Base-by-base conservation (phyloP, 2,888 invertebrate genomes). In the Pseudoips prasinana region DNA sequence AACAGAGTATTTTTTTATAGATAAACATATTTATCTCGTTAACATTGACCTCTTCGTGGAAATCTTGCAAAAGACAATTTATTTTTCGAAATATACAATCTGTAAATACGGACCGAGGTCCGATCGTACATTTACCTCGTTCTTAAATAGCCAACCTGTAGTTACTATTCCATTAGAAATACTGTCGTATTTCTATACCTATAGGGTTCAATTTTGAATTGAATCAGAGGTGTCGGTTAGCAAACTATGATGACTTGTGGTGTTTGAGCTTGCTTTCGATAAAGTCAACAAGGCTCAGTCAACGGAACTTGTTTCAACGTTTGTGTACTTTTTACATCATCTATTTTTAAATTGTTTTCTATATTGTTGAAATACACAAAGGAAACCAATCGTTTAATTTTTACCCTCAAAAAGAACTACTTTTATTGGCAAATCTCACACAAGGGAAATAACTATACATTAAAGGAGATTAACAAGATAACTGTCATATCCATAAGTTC, bases 211-310 rank as follows among this genome's bases (percentile, higher is more conserved):
- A 2, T 14, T 14, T 14, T 5, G 14, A 14, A 14, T 14, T 2
- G 14, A 2, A 14, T n/a, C 14, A 3, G 14, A 14, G 5, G 14
- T 14, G 14, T 14, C 14, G 14, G 5, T 14, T 14, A 5, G 14
- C 14, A 2, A 14, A n/a, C n/a, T n/a, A 3, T 14, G 14, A 14
- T 14, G 14, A 14, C 3, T 2, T 14, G 5, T 46, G 46, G 49
- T 84, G 76, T 82, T 81, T 83, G 78, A 76, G 73, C 72, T 78
- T 74, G 71, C 82, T 81, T 80, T 85, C 80, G 81, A 85, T 83
- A 82, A 67, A 77, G 87, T 86, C 84, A 87, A 87, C 76, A 85
- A 40, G 64, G 62, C 68, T 70, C 71, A 59, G 69, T 55, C 78
- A 75, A 72, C 75, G 80, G 78, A 81, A 84, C 85, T 73, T 64